Percentiles rank a stretch among this genome's conserved stretches.
Conservation (phyloP, 2,113 vertebrate species). For the Oxyruncus cristatus region DNA sequence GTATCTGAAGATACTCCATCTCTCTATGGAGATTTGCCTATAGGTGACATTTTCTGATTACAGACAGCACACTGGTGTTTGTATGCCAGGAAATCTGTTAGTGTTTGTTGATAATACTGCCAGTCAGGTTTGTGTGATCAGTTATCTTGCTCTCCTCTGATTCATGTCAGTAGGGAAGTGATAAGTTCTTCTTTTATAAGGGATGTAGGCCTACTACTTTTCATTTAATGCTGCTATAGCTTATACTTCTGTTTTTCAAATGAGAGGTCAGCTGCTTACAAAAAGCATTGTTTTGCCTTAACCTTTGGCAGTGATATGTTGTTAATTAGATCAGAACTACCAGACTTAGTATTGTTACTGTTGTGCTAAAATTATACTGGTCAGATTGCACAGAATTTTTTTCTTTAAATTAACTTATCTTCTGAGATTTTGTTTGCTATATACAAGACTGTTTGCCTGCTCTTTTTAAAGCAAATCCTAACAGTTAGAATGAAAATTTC, state of each 20-base stretch:
- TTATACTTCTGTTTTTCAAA: slow-evolving; percentile 55
- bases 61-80: background rate
- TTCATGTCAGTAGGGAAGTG: background rate
- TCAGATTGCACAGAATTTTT: slow-evolving; percentile 43
- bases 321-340: slow-evolving; percentile 64
- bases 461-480: slow-evolving; percentile 65
- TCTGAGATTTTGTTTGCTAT: slow-evolving; percentile 34
- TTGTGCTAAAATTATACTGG: slow-evolving; percentile 22
- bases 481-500: slow-evolving; percentile 17
- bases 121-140: background rate
- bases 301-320: slow-evolving; percentile 39
- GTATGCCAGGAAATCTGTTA: background rate
- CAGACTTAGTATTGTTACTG: slow-evolving; percentile 46
- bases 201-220: background rate
- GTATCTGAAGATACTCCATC: background rate
- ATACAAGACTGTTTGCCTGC: slow-evolving; percentile 33
- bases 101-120: background rate
- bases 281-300: slow-evolving; percentile 50
- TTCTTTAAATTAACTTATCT: slow-evolving; percentile 27
- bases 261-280: background rate
- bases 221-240: background rate
- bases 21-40: background rate
- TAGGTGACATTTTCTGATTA: background rate
- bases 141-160: background rate
- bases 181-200: background rate